These are phyloP conservation scores for Erpetoichthys calabaricus DNA, from an alignment of 2,797 vertebrate species.

Conservation along the genomic window DNA sequence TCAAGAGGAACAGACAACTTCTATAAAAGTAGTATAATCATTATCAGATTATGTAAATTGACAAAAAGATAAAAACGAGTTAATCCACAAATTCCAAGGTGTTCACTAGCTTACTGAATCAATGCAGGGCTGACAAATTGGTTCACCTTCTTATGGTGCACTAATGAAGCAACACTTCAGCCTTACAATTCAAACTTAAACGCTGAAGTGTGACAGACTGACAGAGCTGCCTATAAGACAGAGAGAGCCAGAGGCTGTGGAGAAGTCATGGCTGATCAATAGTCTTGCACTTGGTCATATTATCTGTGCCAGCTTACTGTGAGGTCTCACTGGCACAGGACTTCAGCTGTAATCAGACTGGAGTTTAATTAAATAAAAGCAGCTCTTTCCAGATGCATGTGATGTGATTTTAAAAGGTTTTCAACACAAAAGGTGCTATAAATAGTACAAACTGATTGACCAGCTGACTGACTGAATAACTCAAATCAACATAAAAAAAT, in stretches of 20 bases:
- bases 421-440: too few relatives aligned
- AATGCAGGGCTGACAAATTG: constrained; percentile 38
- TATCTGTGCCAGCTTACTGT: too few relatives aligned
- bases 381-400: too few relatives aligned
- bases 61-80: constrained; percentile 38
- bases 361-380: too few relatives aligned
- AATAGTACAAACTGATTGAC: too few relatives aligned
- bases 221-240: background rate
- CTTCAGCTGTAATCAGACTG: too few relatives aligned
- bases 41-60: background rate
- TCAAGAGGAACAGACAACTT: too few relatives aligned
- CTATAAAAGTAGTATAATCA: background rate
- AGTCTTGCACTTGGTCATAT: background rate
- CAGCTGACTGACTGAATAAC: too few relatives aligned
- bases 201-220: background rate
- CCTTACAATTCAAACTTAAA: too few relatives aligned
- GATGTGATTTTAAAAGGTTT: too few relatives aligned
- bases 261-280: constrained; percentile 15
- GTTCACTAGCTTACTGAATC: constrained; percentile 44
- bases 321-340: too few relatives aligned
- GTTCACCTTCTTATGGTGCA: constrained; percentile 1
- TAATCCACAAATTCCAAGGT: constrained; percentile 46
- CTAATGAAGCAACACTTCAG: background rate
- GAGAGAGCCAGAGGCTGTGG: constrained; percentile 5
- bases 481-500: too few relatives aligned